Evolutionary conservation across 2,797 vertebrate genomes (phyloP), one percentile per base, ranked within the genome.

Genomic region (Malacoraja senta): DNA sequence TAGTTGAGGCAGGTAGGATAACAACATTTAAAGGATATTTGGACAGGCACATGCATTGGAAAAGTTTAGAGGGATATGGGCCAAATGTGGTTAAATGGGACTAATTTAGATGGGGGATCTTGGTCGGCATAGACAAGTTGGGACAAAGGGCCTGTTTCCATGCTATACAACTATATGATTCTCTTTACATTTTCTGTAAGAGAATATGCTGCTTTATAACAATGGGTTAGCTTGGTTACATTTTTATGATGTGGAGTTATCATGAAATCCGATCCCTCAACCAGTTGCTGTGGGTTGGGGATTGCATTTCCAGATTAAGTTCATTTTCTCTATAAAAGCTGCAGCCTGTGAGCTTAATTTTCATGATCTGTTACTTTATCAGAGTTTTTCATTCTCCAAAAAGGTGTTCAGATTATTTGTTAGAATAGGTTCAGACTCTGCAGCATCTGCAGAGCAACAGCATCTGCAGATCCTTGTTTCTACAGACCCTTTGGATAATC

Each of bases 371-470:
- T 88, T 88, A n/a, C 61, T 65, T 63, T 88, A 61, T 35, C 61
- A 19, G 61, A 32, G 63, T 88, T 65, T 88, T 88, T 65, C n/a
- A 58, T 17, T 63, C 61, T 65, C 32, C 61, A 65, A n/a, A 17
- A 65, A 32, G 12, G 61, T 65, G 63, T 88, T 65, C 58, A 65
- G 65, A 88, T 88, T n/a, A 88, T 88, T 88, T 88, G 84, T 26
- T n/a, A 88, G 58, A 32, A 65, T n/a, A 88, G 61, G 63, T 88
- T 88, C 61, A 35, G 17, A 88, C 19, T 88, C 61, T 44, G 44
- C 44, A 53, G 44, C 44, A 53, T 53, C 1, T 44, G 44, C 44
- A 44, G 44, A 44, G 44, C 44, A 44, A 44, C 44, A 44, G 44
- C 44, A 44, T 44, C 44, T 53, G 44, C 44, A 53, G 44, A 53